Percentiles rank a stretch among this genome's conserved stretches.
These are phyloP conservation scores for Eriocheir sinensis DNA, from an alignment of 1,140 invertebrate genomes.

Conservation along the genomic window DNA sequence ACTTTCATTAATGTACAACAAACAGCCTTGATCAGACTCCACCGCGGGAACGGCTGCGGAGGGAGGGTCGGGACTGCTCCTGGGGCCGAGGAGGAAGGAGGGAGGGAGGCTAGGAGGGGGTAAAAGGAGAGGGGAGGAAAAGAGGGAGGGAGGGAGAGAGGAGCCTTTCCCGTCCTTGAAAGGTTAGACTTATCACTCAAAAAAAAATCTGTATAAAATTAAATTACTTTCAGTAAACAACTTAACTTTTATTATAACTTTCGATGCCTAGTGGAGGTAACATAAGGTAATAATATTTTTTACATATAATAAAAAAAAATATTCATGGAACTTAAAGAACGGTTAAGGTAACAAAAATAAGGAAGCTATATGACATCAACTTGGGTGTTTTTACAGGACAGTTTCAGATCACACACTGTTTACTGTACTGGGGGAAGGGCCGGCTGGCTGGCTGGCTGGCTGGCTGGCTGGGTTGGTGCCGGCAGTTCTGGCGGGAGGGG, in stretches of 20 bases:
- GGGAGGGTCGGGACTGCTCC: background rate
- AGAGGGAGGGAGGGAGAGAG: no score
- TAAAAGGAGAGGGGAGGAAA: no score
- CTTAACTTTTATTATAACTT: background rate
- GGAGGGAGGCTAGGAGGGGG: no score
- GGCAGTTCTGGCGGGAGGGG: background rate
- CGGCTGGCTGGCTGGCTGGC: background rate
- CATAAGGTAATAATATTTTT: constrained; percentile 23
- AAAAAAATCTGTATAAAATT: constrained; percentile 18
- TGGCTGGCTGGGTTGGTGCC: background rate
- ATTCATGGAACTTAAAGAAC: background rate
- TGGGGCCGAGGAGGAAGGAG: background rate
- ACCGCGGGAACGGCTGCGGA: background rate
- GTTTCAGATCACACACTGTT: background rate
- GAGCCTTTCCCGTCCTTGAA: constrained; percentile 3
- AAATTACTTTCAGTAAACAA: constrained; percentile 8
- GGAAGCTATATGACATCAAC: constrained; percentile 23
- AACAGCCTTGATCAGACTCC: background rate
- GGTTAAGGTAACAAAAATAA: constrained; percentile 28
- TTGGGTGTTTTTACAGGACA: constrained; percentile 15
- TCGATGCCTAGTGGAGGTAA: background rate
- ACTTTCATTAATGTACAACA: constrained; percentile 25
- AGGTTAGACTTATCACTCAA: background rate
- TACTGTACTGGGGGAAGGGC: background rate
- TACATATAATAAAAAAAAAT: background rate